phyloP scores from a whole-genome alignment of 2,888 invertebrate genomes.

The Leptopterna dolabrata region DNA sequence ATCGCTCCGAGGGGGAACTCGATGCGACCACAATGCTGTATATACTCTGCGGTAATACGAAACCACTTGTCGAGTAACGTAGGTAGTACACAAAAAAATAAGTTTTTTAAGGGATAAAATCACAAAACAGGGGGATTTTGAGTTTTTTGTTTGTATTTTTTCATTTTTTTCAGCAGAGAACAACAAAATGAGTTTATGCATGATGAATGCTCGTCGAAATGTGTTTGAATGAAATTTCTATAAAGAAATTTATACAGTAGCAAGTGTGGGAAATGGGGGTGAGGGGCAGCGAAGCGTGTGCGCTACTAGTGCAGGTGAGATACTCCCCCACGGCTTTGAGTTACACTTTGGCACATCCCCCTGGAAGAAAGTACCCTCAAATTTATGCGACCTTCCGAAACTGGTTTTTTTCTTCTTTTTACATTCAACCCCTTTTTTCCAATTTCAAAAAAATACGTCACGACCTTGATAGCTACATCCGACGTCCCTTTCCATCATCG shows the following conservation, averaged over 20 bases:
- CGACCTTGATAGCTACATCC: constrained; percentile 16
- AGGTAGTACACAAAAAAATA: neutral
- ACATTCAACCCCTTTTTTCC: neutral
- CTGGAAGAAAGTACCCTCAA: neutral
- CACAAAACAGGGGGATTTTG: neutral
- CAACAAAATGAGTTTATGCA: neutral
- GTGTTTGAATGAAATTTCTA: neutral
- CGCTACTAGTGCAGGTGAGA: neutral
- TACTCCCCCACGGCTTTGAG: neutral
- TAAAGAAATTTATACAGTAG: constrained; percentile 17
- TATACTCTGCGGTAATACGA: constrained; percentile 47
- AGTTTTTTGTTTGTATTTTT: neutral
- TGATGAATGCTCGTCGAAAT: constrained; percentile 1
- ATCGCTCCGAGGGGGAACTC: constrained; percentile 17
- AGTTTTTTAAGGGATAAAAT: neutral
- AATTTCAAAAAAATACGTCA: neutral
- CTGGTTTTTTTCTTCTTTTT: neutral
- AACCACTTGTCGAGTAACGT: neutral
- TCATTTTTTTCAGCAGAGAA: neutral
- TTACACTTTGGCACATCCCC: neutral
- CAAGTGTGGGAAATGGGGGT: constrained; percentile 47
- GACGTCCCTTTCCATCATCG: neutral
- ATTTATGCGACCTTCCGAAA: constrained; percentile 26
- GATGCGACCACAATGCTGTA: neutral
- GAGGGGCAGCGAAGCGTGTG: constrained; percentile 50